phyloP scores from a whole-genome alignment of 2,888 invertebrate species.

The Peribatodes rhomboidaria region DNA sequence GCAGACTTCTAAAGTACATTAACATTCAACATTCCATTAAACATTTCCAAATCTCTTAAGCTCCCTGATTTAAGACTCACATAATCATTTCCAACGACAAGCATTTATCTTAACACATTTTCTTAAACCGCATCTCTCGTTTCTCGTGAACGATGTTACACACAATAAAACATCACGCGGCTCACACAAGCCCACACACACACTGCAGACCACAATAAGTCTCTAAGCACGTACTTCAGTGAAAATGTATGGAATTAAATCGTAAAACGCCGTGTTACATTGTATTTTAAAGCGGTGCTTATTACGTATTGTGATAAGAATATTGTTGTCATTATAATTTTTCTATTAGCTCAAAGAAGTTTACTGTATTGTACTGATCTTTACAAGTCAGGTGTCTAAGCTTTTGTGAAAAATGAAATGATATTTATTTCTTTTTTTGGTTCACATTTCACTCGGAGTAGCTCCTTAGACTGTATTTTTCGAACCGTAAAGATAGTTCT shows the following conservation, averaged over 20 bases:
- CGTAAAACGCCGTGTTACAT: constrained; percentile 58
- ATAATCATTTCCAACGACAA: constrained; percentile 30
- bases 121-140: constrained; percentile 33
- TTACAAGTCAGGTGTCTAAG: no score
- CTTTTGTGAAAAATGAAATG: no score
- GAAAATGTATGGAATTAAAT: constrained; percentile 60
- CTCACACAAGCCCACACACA: constrained; percentile 17
- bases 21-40: constrained; percentile 12
- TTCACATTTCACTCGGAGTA: no score
- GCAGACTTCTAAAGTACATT: background rate
- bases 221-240: constrained; percentile 53
- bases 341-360: background rate
- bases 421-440: no score
- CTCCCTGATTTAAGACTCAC: constrained; percentile 22
- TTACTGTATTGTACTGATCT: no score
- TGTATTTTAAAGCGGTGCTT: constrained; percentile 48
- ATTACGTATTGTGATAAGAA: constrained; percentile 47
- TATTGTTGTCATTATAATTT: constrained; percentile 2
- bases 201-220: constrained; percentile 45
- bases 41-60: constrained; percentile 21
- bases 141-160: constrained; percentile 27
- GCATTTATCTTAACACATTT: constrained; percentile 35
- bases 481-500: background rate
- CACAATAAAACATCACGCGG: constrained; percentile 29
- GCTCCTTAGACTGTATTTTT: no score